phyloP scores from a whole-genome alignment of 2,888 invertebrate genomes.

The Fabriciana adippe region DNA sequence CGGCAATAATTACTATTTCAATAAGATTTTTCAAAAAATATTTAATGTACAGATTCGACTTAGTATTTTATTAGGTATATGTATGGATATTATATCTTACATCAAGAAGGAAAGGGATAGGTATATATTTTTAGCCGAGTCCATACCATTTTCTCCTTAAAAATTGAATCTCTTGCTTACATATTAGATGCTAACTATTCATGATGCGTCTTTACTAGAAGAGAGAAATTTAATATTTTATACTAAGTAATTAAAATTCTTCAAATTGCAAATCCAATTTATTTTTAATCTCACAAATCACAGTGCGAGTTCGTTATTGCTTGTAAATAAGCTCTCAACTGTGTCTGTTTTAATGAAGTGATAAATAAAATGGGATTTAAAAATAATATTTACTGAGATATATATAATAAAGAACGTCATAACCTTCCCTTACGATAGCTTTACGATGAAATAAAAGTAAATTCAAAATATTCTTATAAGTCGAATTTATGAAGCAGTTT shows the following conservation, averaged over 20 bases:
- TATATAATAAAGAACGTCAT: neutral
- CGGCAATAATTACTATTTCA: no score
- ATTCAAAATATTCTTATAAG: neutral
- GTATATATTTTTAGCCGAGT: no score
- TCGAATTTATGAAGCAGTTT: neutral
- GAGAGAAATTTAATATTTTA: neutral
- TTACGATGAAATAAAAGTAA: constrained; percentile 9
- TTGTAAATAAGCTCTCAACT: constrained; percentile 7
- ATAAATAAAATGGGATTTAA: constrained; percentile 13
- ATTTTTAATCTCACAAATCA: constrained; percentile 17
- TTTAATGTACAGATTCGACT: no score
- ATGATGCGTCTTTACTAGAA: neutral
- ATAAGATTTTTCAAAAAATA: no score
- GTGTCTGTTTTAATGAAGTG: constrained; percentile 3
- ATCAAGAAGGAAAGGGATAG: no score
- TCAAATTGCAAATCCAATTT: constrained; percentile 6
- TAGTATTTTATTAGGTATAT: no score
- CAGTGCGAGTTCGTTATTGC: neutral
- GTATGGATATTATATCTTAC: no score
- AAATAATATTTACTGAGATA: constrained; percentile 3
- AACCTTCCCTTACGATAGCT: neutral
- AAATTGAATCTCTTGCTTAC: no score
- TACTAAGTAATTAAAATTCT: constrained; percentile 2
- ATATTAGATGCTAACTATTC: no score
- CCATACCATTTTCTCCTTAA: no score